These are phyloP conservation scores for Pristionchus arcanus DNA, from an alignment of 2,888 invertebrate species.

Conservation along the genomic window DNA sequence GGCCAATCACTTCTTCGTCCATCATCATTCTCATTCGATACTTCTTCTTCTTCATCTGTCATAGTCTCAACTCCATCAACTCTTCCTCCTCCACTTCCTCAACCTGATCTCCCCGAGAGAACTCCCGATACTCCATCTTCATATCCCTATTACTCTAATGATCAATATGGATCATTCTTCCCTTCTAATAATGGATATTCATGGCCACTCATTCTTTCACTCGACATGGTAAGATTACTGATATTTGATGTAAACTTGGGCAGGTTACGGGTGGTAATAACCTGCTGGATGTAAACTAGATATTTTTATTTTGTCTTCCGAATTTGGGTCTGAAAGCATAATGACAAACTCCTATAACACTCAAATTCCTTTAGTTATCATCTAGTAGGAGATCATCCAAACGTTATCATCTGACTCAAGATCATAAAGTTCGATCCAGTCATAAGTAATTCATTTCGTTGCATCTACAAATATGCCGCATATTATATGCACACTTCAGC, in stretches of 20 bases:
- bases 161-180: slow-evolving; percentile 44
- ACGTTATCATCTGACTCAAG: background rate
- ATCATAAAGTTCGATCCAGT: background rate
- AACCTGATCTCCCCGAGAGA: slow-evolving; percentile 48
- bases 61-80: slow-evolving; percentile 42
- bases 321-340: no score
- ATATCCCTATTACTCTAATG: background rate
- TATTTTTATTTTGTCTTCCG: background rate
- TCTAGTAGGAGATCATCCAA: background rate
- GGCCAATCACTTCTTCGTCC: slow-evolving; percentile 41
- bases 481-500: background rate
- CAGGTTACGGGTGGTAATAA: no score
- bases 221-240: slow-evolving; percentile 41
- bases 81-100: slow-evolving; percentile 27
- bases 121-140: slow-evolving; percentile 51
- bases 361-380: background rate
- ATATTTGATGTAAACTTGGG: no score
- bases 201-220: slow-evolving; percentile 23
- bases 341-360: no score
- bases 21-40: slow-evolving; percentile 50
- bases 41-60: slow-evolving; percentile 31
- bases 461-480: background rate
- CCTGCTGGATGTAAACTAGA: no score
- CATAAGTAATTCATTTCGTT: background rate
- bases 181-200: slow-evolving; percentile 14